Conservation (phyloP, 2,113 vertebrate genomes). For the Bostrychus sinensis region DNA sequence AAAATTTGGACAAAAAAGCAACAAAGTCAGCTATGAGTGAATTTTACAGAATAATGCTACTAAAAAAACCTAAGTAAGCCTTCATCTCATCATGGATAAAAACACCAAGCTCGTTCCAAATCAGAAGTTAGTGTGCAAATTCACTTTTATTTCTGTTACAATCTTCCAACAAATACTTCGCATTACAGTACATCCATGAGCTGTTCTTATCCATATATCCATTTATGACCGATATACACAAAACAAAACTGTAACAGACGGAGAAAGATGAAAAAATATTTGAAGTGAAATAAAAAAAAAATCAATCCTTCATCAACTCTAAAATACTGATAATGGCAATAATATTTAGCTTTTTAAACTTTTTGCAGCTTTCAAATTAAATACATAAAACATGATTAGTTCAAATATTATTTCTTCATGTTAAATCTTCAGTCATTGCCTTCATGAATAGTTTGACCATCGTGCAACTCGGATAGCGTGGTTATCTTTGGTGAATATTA, state of each 20-base stretch:
- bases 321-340: constrained; percentile 54
- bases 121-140: not conserved
- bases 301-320: constrained; percentile 11
- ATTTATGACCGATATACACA: constrained; percentile 1
- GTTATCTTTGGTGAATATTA: constrained; percentile 49
- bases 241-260: not conserved
- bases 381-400: not conserved
- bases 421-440: constrained; percentile 19
- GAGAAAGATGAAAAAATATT: not conserved
- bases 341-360: constrained; percentile 3
- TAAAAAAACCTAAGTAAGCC: no score
- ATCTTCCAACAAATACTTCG: not conserved
- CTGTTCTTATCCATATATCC: not conserved
- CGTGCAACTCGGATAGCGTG: not conserved
- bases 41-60: no score
- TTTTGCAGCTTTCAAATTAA: constrained; percentile 9
- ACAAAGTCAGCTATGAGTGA: no score
- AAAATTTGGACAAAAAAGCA: not conserved
- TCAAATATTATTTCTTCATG: constrained; percentile 24
- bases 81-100: no score
- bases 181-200: not conserved
- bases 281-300: constrained; percentile 26
- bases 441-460: not conserved
- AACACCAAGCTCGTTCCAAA: no score
- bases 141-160: not conserved